A percentile compares a stretch with the other conserved stretches of the same genome.
phyloP scores from a whole-genome alignment of 1,140 invertebrate species.

The Nylanderia fulva region DNA sequence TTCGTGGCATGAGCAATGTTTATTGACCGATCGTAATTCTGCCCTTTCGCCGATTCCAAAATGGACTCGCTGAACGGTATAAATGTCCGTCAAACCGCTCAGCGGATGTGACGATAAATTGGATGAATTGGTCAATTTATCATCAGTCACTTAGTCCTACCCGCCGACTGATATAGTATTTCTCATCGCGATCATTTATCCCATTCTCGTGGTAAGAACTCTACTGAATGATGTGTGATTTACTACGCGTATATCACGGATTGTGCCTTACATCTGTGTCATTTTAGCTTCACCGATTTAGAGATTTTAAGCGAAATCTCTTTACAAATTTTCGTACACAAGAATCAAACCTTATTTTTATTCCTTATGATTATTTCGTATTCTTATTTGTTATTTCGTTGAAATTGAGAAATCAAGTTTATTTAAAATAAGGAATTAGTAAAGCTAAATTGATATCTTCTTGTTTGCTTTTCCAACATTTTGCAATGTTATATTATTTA shows the following conservation, averaged over 20 bases:
- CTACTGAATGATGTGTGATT: background rate
- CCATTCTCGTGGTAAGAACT: background rate
- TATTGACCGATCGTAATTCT: constrained; percentile 35
- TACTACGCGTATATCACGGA: background rate
- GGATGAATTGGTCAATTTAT: constrained; percentile 42
- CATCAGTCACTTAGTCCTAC: constrained; percentile 9
- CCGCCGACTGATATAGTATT: background rate
- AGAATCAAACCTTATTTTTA: background rate
- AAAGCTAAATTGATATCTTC: background rate
- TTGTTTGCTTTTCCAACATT: background rate
- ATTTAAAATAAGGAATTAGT: background rate
- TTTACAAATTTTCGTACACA: background rate
- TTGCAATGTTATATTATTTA: background rate
- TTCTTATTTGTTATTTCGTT: no score
- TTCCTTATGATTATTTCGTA: background rate
- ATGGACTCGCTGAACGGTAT: constrained; percentile 48
- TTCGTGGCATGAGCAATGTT: constrained; percentile 55
- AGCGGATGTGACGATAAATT: constrained; percentile 48
- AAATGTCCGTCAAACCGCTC: constrained; percentile 43
- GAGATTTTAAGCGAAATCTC: background rate
- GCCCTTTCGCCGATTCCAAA: constrained; percentile 23
- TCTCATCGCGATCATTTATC: constrained; percentile 17
- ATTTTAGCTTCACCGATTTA: background rate
- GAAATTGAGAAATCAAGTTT: no score
- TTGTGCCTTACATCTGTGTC: background rate